Evolutionary conservation across 2,797 vertebrate genomes (phyloP), one percentile per base, ranked within the genome.

Genomic region (Sebastiscus albofasciatus): DNA sequence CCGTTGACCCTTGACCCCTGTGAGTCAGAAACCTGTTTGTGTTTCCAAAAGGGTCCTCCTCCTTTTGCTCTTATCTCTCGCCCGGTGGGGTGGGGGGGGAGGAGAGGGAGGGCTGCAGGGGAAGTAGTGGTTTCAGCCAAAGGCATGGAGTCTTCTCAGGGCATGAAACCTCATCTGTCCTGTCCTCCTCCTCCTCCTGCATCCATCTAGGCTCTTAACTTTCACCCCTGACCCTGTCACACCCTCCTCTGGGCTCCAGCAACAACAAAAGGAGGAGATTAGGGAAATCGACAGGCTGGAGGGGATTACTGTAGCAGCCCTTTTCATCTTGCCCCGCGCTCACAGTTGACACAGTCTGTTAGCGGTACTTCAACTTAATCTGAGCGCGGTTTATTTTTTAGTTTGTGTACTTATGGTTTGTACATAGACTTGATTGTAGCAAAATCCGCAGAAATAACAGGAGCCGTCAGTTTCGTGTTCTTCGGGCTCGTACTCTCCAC

Each of bases 191-290:
- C 18, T 49, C 18, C 59, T 87, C 84, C 84, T 87, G 75, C 80
- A 81, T 93, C 92, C 88, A 92, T 89, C 88, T 82, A 90, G 93
- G 83, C 88, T 93, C 93, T 94, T 93, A 94, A 92, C 92, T 95
- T 95, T 95, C 93, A 95, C 94, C 95, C 92, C 92, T 95, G 94
- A 96, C 94, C 94, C 92, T 64, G 90, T 93, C 92, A 92, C 94
- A 93, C 91, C 93, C 93, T 92, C 89, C 87, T 92, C 84, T 82
- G 86, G 88, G 92, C 82, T 91, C 84, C 91, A 91, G 91, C 84
- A 91, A 90, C 90, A 93, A 94, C 92, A 94, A 92, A 92, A 94
- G 92, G 73, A 86, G 89, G 83, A 94, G 92, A 93, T 93, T 95
- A 94, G 90, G 91, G 92, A 94, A 93, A 95, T 92, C 82, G 81